Evolutionary conservation across 2,113 vertebrate genomes (phyloP), one percentile per base, ranked within the genome.

Genomic region (Phalacrocorax carbo): DNA sequence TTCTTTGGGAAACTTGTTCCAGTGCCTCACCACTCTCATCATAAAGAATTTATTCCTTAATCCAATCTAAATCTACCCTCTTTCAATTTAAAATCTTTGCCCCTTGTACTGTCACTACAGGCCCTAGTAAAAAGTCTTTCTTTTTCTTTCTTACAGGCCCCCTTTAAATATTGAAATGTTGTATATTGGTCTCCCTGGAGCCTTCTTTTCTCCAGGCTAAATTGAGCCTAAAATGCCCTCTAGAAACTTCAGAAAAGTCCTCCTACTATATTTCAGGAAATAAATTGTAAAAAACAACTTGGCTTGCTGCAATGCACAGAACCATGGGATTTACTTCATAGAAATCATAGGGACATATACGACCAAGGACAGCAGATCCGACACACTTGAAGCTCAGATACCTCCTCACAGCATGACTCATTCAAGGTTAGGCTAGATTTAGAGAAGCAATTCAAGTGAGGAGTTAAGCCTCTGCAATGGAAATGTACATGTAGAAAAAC

Each of bases 131-230:
- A 82, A 88, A 36, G 20, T 38, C 9, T 86, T 79, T 61, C 9
- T 89, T 10, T 4, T 1, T 72, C 32, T 75, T 70, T 69, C 42
- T 94, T 44, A 52, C 32, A 65, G 48, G 64, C 9, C 5, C 19
- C 26, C 10, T 81, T 81, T 73, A 90, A 78, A 73, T 77, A 73
- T 20, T 42, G 23, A 84, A 91, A 89, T 46, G 23, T 15, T 2
- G 0, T 21, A 27, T 48, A 48, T 69, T 65, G 10, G 4, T 73
- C 1, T 93, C 21, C 54, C 11, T 0, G 1, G 36, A 61, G 20
- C 19, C 13, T 7, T 38, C 7, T 73, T 89, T 86, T 69, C 32
- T 44, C 9, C 30, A 49, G 26, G 34, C 13, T 57, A 73, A 94
- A 36, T 3, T 3, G 30, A 87, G 51, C 30, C 11, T 73, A 32